These are phyloP conservation scores for Onychomys arenicola DNA, from an alignment of 2,797 vertebrate species.

Conservation along the genomic window DNA sequence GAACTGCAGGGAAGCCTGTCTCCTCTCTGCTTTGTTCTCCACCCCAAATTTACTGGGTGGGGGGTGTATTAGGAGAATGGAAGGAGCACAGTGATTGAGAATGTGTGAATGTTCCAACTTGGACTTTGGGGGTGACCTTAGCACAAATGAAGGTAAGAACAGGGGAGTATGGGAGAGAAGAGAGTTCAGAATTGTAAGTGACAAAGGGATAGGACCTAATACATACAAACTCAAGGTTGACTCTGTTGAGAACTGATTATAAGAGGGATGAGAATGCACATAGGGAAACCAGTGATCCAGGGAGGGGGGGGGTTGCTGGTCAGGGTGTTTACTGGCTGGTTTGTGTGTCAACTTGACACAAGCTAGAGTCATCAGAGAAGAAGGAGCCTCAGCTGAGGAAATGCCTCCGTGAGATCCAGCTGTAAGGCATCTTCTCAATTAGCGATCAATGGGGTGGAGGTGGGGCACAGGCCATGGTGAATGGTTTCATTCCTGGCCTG, in stretches of 20 bases:
- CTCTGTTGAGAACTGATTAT: not conserved
- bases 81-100: not conserved
- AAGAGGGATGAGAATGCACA: not conserved
- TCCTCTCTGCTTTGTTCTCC: too few relatives aligned
- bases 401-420: too few relatives aligned
- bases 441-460: not conserved
- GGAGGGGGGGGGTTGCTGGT: not conserved
- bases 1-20: not conserved
- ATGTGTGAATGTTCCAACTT: not conserved
- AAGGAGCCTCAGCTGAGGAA: not conserved
- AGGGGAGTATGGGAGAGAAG: not conserved
- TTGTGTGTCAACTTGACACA: not conserved
- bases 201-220: not conserved
- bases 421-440: not conserved
- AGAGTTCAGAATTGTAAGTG: not conserved
- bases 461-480: not conserved
- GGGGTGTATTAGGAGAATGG: not conserved
- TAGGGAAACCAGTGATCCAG: not conserved
- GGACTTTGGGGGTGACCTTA: not conserved
- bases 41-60: too few relatives aligned
- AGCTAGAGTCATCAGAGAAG: not conserved
- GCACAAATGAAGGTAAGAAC: not conserved
- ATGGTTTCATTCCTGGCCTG: not conserved
- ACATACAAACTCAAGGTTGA: not conserved
- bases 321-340: not conserved